Evolutionary conservation across 1,140 invertebrate species (phyloP), one percentile per base, ranked within the genome.

Genomic region (Drosophila trapezifrons): DNA sequence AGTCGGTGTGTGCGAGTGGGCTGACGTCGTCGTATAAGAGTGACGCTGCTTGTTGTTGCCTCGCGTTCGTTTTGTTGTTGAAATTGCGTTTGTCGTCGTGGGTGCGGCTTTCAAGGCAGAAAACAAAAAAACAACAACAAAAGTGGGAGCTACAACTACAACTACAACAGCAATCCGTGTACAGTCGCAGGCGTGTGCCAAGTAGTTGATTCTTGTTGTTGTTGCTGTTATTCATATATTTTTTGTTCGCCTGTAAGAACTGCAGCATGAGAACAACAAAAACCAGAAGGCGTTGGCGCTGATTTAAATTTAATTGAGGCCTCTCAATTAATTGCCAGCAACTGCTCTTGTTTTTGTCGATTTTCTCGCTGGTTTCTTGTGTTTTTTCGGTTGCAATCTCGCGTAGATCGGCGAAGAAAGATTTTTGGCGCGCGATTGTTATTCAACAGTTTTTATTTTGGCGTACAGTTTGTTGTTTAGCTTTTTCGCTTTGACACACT

Each of bases 281-380:
- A 76, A 57, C 62, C 74, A 46, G 47, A 66, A 59, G 49, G 69
- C 81, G 58, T 78, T 85, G 82, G 83, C 82, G 84, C 82, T 78
- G 82, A 86, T 86, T 86, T 86, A 49, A 63, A 78, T 86, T 79
- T 78, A 86, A 87, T 86, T 86, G 75, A 87, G 75, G 75, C 70
- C 70, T 76, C 82, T 82, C 83, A 80, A 87, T 86, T 86, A 86
- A 86, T 87, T 82, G 78, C 51, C 77, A 69, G 74, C 73, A 73
- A 60, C 56, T 79, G 76, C 60, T 40, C 29, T 51, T 51, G 58
- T 62, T 70, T 49, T 25, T 52, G 35, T 43, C 40, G 20, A 17
- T 58, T 67, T 42, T 59, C n/a, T 20, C 43, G 32, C 25, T 42
- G 42, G 20, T 29, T 40, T 25, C 8, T 52, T 35, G 17, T 52